Base-by-base conservation (phyloP, 35 echinoderm and acorn worm species). In the Apostichopus californicus region DNA sequence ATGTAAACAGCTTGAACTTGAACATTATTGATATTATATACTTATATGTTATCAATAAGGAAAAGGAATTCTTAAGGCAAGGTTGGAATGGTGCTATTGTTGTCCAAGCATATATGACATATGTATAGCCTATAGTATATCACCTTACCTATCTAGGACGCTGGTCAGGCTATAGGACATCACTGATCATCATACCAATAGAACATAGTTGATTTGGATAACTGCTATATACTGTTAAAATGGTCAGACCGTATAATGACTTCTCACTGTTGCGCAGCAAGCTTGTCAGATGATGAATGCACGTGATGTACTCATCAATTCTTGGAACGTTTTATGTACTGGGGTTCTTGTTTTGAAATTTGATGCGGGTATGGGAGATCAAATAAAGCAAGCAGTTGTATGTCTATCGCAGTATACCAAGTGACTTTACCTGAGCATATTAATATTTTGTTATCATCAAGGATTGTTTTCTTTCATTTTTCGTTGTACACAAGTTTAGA, bases 281-380 rank as follows among this genome's bases (percentile, higher is more conserved):
- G 81, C 24, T 8, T 6, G 81, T 85, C 81, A 58, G 18, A 85
- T 85, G 80, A 55, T 13, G 15, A 46, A 56, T 81, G 9, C 80
- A 85, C 57, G 55, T 85, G 81, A 85, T 85, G 81, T n/a, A 58
- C 20, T 55, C 17, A n/a, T 14, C 81, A 46, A 46, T 46, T 46
- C 34, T 46, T 46, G 34, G 34, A 46, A 46, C 34, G 34, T 46
- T 46, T 46, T 46, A 46, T 46, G 34, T 3, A 46, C 34, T 46
- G 34, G 17, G 18, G 81, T 22, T 85, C 18, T 25, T 59, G 55
- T 85, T 85, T 21, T 85, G 81, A 85, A 85, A 85, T 85, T 58
- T 59, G 81, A 85, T 58, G 57, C 81, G 13, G 8, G 11, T n/a
- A 13, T 22, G 20, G 18, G 17, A 59, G 54, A 85, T 85, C 81